Percentiles rank a stretch among this genome's conserved stretches.
Evolutionary conservation across 1,140 invertebrate genomes (phyloP).

Genomic region (Bombus superbus): DNA sequence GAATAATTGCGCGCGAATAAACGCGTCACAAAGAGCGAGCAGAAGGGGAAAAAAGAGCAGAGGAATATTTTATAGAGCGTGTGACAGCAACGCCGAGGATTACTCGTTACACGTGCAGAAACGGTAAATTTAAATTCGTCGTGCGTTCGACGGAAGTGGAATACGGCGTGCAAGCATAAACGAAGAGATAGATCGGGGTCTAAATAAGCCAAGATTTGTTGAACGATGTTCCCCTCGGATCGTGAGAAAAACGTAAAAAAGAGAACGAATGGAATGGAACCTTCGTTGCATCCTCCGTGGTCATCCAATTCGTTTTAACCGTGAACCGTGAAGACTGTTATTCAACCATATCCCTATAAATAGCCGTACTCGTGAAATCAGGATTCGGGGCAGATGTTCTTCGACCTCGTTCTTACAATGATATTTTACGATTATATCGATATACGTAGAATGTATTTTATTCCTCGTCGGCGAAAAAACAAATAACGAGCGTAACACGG

Average conservation of each 20-base stretch:
- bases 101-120: background rate
- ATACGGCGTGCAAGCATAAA: background rate
- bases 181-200: background rate
- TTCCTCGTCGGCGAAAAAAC: no score
- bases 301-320: slow-evolving; percentile 27
- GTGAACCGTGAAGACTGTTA: background rate
- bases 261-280: no score
- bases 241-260: background rate
- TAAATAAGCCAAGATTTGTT: slow-evolving; percentile 19
- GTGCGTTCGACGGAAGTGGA: background rate
- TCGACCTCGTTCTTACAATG: background rate
- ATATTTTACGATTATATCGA: background rate
- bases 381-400: background rate
- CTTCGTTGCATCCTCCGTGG: no score
- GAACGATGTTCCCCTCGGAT: background rate
- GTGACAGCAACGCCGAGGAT: background rate
- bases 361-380: background rate
- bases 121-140: slow-evolving; percentile 17
- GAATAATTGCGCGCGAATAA: slow-evolving; percentile 17
- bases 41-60: background rate
- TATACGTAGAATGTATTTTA: no score
- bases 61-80: background rate
- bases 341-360: no score
- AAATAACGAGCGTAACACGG: no score
- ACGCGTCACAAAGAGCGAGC: background rate